Conservation (phyloP, 2,888 invertebrate genomes). For the Chironomus riparius region DNA sequence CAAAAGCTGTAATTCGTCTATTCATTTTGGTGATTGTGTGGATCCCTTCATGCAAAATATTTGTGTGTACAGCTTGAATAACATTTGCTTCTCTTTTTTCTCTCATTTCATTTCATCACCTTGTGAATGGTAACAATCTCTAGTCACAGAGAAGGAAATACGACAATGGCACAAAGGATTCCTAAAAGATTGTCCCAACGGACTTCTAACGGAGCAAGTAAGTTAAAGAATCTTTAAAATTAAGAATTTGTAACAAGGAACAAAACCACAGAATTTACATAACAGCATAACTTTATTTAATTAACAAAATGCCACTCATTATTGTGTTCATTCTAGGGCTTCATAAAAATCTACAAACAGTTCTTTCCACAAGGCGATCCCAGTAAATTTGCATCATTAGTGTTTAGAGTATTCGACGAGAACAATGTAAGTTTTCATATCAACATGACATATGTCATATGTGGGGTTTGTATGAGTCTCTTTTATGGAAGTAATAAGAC, state of each 20-base stretch:
- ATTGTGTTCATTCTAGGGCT: constrained; percentile 61
- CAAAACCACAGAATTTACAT: background rate
- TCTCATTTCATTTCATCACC: background rate
- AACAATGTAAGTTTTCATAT: constrained; percentile 73
- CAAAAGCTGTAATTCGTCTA: background rate
- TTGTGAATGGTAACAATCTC: constrained; percentile 42
- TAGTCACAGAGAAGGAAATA: constrained; percentile 84
- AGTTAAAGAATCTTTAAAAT: constrained; percentile 26
- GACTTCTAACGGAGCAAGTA: constrained; percentile 90
- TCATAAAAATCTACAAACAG: constrained; percentile 98
- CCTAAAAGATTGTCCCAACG: constrained; percentile 92
- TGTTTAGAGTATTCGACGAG: constrained; percentile 97
- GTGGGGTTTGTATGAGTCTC: background rate
- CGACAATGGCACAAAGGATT: constrained; percentile 94
- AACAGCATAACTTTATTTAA: background rate
- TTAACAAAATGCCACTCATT: background rate
- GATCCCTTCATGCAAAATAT: no score
- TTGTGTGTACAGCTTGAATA: background rate
- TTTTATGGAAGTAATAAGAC: no score
- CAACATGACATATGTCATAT: background rate
- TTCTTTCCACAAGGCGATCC: constrained; percentile 99
- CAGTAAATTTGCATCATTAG: constrained; percentile 94
- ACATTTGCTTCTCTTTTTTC: background rate
- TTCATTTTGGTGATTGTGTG: background rate
- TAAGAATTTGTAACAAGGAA: background rate